Base-by-base conservation (phyloP, 2,113 vertebrate genomes). In the Antigone vipio region DNA sequence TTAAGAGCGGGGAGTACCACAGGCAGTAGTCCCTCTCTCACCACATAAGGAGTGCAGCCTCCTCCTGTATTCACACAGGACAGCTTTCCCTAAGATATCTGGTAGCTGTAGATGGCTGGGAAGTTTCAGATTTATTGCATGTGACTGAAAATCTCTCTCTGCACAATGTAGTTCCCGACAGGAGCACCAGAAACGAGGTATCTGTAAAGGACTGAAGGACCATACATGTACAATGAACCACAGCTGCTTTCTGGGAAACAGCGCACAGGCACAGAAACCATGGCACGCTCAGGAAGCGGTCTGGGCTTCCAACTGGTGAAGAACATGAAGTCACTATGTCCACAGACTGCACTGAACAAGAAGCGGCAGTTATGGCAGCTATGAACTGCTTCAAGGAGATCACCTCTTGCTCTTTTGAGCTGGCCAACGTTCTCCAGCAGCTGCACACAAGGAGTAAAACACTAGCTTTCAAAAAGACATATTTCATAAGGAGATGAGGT, bases 401-500 rank as follows among this genome's bases (percentile, higher is more conserved):
- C 50, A 34, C 58, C 66, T 77, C 66, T 56, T 12, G 7, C 62
- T 76, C 32, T 64, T 58, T 20, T 50, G 68, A 29, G 60, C 45
- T 9, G 35, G 50, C n/a, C 87, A 67, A 15, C 9, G 62, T 14
- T 89, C 44, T 38, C 47, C 87, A 91, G 88, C 71, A 95, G 76
- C 62, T 80, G 52, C 69, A 78, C 40, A 71, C 71, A 45, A 68
- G 56, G 72, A 88, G 29, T 78, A 69, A 75, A 93, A 53, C 17
- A 56, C 16, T 53, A 56, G 21, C 68, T 85, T 95, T 94, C 66
- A 59, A 84, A 91, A 80, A 18, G 5, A 53, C 3, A 0, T 42
- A 32, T 67, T 94, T 95, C 56, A 74, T 30, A n/a, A 64, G 77
- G 67, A 92, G 88, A 89, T 89, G 85, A 91, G 32, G 73, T 68